Percentiles rank a stretch among this genome's conserved stretches.
phyloP scores from a whole-genome alignment of 2,888 invertebrate genomes.

The Cylloceria caligata region DNA sequence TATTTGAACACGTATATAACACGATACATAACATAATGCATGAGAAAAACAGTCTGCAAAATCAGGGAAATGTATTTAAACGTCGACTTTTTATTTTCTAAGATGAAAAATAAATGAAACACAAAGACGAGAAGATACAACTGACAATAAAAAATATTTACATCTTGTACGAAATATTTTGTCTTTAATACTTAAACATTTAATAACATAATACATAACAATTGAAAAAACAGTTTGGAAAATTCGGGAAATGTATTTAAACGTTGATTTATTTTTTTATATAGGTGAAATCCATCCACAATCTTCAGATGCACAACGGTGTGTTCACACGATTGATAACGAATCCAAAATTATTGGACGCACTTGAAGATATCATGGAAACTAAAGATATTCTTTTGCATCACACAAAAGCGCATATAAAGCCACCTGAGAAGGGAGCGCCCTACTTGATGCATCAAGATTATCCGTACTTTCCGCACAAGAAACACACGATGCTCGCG shows the following conservation, averaged over 20 bases:
- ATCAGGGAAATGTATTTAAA: background rate
- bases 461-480: constrained; percentile 87
- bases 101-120: no score
- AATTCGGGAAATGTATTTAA: background rate
- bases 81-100: constrained; percentile 16
- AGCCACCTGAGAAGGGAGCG: constrained; percentile 87
- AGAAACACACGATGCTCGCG: constrained; percentile 87
- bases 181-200: background rate
- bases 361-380: constrained; percentile 86
- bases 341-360: constrained; percentile 85
- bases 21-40: no score
- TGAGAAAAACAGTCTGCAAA: background rate
- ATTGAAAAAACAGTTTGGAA: background rate
- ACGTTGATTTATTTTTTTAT: constrained; percentile 14
- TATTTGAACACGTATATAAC: background rate
- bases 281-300: constrained; percentile 87
- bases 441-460: constrained; percentile 88
- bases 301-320: constrained; percentile 86
- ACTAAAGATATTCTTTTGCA: constrained; percentile 87
- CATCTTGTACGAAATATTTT: no score
- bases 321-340: constrained; percentile 85
- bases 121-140: no score
- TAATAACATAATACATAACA: background rate
- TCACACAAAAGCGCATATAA: constrained; percentile 87
- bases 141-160: no score